Conservation (phyloP, 2,113 vertebrate species). For the Laterallus jamaicensis region DNA sequence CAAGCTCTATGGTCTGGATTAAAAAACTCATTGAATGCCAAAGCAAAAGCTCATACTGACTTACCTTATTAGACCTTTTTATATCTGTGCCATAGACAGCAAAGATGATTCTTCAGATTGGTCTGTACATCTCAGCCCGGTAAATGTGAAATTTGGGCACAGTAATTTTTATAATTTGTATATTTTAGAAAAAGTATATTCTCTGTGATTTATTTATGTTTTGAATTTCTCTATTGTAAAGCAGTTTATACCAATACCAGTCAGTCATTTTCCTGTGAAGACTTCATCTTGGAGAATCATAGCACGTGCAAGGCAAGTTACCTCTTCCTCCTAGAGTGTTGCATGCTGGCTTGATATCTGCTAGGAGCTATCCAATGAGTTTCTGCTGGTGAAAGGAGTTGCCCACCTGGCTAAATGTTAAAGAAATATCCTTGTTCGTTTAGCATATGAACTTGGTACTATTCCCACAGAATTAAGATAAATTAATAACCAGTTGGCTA, state of each 20-base stretch:
- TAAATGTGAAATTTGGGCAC: not conserved
- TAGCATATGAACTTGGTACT: not conserved
- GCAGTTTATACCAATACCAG: not conserved
- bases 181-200: not conserved
- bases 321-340: not conserved
- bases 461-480: not conserved
- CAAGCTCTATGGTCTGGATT: not conserved
- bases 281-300: not conserved
- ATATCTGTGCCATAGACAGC: not conserved
- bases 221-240: not conserved
- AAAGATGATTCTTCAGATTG: not conserved
- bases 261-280: not conserved
- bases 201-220: not conserved
- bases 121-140: not conserved
- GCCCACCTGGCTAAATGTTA: not conserved
- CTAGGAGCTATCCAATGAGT: not conserved
- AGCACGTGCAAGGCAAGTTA: not conserved
- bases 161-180: not conserved
- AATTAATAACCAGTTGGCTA: not conserved
- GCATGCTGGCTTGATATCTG: rapidly evolving
- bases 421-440: not conserved
- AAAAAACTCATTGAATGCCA: not conserved
- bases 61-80: not conserved
- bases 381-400: not conserved
- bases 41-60: not conserved